Percentiles rank a stretch among this genome's conserved stretches.
Conservation (phyloP, 2,888 invertebrate species). For the Drosophila vallismaia region DNA sequence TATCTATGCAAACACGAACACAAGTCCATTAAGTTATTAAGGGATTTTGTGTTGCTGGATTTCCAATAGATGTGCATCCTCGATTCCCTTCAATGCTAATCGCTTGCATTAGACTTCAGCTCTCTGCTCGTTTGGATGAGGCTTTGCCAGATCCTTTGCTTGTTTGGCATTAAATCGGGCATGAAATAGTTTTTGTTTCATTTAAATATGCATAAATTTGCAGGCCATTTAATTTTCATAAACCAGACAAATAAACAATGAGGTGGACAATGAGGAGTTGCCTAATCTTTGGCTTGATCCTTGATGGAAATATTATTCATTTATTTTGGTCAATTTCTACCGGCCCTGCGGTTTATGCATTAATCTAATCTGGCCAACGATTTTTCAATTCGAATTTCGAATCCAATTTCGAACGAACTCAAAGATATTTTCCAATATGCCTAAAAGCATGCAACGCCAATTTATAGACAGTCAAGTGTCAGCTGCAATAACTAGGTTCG, state of each 20-base stretch:
- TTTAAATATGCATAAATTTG: conserved; percentile 68
- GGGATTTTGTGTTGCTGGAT: conserved; percentile 63
- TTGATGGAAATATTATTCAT: conserved; percentile 23
- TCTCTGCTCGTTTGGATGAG: conserved; percentile 19
- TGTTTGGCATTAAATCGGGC: conserved; percentile 48
- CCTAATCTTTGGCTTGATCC: background rate
- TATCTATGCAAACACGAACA: conserved; percentile 58
- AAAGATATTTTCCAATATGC: conserved; percentile 19
- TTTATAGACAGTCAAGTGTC: conserved; percentile 1
- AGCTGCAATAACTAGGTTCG: background rate
- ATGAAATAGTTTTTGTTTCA: conserved; percentile 50
- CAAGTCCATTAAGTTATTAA: conserved; percentile 78
- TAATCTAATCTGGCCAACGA: conserved; percentile 8
- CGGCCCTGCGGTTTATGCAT: conserved; percentile 3
- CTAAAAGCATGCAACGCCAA: conserved; percentile 26
- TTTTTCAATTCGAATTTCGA: conserved; percentile 1
- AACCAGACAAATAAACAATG: conserved; percentile 19
- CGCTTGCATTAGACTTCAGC: conserved; percentile 35
- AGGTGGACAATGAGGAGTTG: background rate
- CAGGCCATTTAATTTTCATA: conserved; percentile 50
- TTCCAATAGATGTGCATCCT: conserved; percentile 53
- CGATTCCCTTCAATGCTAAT: conserved; percentile 40
- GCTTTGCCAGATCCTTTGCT: conserved; percentile 8
- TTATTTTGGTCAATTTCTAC: conserved; percentile 19
- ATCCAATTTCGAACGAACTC: background rate